phyloP scores from a whole-genome alignment of 2,888 invertebrate species.

The Cosmopolites sordidus region DNA sequence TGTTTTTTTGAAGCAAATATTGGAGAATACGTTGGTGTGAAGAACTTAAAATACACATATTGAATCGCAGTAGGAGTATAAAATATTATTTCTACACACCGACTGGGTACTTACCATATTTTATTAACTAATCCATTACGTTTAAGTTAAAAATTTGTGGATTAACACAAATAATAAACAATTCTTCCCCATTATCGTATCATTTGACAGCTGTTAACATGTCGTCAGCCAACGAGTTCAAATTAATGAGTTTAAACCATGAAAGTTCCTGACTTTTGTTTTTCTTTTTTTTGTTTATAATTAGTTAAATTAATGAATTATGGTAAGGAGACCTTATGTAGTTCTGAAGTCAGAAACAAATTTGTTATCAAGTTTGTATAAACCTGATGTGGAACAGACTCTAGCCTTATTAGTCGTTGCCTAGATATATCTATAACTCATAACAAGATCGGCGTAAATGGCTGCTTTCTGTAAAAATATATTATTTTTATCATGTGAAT shows the following conservation, averaged over 20 bases:
- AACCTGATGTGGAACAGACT: too few species aligned
- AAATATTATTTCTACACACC: not conserved
- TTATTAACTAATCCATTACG: conserved; percentile 48
- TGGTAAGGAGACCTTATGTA: too few species aligned
- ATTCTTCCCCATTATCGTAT: conserved; percentile 48
- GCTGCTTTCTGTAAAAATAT: too few species aligned
- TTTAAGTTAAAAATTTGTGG: conserved; percentile 45
- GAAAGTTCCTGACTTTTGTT: too few species aligned
- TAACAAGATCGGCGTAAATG: too few species aligned
- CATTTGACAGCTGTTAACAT: conserved; percentile 39
- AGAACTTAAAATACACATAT: not conserved
- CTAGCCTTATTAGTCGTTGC: too few species aligned
- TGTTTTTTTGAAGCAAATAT: not conserved
- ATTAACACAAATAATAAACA: conserved; percentile 45
- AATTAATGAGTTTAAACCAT: not conserved
- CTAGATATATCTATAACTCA: too few species aligned
- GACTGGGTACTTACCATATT: conserved; percentile 44
- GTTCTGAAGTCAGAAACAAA: too few species aligned
- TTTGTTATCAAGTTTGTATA: too few species aligned
- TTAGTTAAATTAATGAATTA: too few species aligned
- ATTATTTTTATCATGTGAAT: too few species aligned
- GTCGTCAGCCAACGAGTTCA: conserved; percentile 4
- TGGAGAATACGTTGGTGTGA: not conserved
- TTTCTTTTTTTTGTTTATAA: too few species aligned
- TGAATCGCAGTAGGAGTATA: not conserved